Evolutionary conservation across 23 tunicate genomes (phyloP).

Genomic region (Aplidium turbinatum): DNA sequence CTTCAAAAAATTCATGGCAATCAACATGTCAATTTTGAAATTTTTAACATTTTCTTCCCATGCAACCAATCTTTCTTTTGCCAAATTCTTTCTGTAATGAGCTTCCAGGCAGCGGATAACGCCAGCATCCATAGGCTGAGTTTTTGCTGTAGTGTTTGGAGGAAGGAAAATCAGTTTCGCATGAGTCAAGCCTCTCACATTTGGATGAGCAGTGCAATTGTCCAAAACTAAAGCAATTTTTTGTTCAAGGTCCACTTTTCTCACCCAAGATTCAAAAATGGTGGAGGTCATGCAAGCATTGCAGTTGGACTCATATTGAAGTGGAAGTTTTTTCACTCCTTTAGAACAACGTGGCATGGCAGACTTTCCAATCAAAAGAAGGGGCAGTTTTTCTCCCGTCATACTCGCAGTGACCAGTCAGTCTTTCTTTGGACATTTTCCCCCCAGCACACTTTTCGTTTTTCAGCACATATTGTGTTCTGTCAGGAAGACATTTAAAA

Average conservation of each 20-base stretch:
- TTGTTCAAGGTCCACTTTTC: not conserved
- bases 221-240: slow-evolving; percentile 14
- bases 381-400: slow-evolving; percentile 9
- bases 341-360: not conserved
- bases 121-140: slow-evolving; percentile 26
- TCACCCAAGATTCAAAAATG: slow-evolving; percentile 15
- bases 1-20: slow-evolving; percentile 9
- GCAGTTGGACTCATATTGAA: slow-evolving; percentile 11
- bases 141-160: slow-evolving; percentile 26
- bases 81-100: slow-evolving; percentile 25
- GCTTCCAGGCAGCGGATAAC: slow-evolving; percentile 15
- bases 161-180: slow-evolving; percentile 11
- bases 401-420: slow-evolving; percentile 7
- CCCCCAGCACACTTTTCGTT: slow-evolving; percentile 23
- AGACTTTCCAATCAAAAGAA: slow-evolving; percentile 11
- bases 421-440: slow-evolving; percentile 24
- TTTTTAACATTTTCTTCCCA: slow-evolving; percentile 28
- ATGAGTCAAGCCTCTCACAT: not conserved
- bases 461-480: slow-evolving; percentile 16
- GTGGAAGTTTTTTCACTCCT: not conserved
- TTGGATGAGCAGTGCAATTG: slow-evolving; percentile 28
- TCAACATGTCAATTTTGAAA: too few relatives aligned
- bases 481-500: slow-evolving; percentile 24
- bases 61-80: slow-evolving; percentile 20
- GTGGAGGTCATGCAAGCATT: slow-evolving; percentile 3